phyloP scores from a whole-genome alignment of 2,797 vertebrate genomes.

The Eupleurogrammus muticus region DNA sequence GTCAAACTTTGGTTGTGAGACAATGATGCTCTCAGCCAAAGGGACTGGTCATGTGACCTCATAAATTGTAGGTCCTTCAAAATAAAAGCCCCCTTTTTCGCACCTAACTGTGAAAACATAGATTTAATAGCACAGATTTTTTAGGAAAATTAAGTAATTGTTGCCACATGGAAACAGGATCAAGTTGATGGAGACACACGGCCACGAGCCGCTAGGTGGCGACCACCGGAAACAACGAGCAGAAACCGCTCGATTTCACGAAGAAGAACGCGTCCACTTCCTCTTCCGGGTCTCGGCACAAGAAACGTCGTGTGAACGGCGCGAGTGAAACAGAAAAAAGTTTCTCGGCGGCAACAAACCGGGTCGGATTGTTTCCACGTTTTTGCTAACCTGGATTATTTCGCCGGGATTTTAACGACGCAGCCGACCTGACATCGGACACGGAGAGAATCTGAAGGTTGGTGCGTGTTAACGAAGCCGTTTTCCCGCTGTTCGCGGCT shows the following conservation, averaged over 20 bases:
- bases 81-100: too few species aligned
- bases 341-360: slow-evolving; percentile 49
- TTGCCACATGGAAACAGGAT: too few species aligned
- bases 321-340: slow-evolving; percentile 62
- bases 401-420: neutral
- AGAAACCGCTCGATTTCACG: neutral
- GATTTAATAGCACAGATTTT: too few species aligned
- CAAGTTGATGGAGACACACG: too few species aligned
- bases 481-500: slow-evolving; percentile 23
- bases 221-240: slow-evolving; percentile 12
- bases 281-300: slow-evolving; percentile 69
- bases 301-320: slow-evolving; percentile 80
- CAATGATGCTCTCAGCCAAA: too few species aligned
- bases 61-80: too few species aligned
- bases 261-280: slow-evolving; percentile 52
- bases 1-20: too few species aligned
- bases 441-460: slow-evolving; percentile 27
- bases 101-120: too few species aligned
- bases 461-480: slow-evolving; percentile 13
- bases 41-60: too few species aligned
- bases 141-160: too few species aligned
- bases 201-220: slow-evolving; percentile 19
- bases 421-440: neutral
- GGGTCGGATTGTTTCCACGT: neutral
- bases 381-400: neutral